Evolutionary conservation across 2,888 invertebrate species (phyloP).

Genomic region (Dione juno): DNA sequence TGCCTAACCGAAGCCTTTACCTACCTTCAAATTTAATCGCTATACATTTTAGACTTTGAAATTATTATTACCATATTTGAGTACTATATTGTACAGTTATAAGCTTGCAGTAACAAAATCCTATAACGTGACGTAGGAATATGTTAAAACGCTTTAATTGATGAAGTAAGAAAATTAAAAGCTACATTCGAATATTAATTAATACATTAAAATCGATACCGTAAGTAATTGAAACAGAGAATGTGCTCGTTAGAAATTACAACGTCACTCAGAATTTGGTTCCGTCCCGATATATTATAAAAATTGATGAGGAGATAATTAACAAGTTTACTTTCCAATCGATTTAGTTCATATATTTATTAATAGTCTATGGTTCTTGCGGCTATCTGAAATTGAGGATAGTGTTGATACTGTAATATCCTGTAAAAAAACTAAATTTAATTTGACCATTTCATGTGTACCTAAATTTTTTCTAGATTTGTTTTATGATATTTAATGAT

Average conservation of each 20-base stretch:
- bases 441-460: too few relatives aligned
- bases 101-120: conserved; percentile 6
- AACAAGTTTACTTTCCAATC: conserved; percentile 76
- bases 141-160: conserved; percentile 42
- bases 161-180: conserved; percentile 54
- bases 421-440: not conserved
- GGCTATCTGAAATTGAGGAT: conserved; percentile 4
- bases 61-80: not conserved
- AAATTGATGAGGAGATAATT: conserved; percentile 73
- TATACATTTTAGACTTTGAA: too few relatives aligned
- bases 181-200: conserved; percentile 57
- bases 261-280: conserved; percentile 62
- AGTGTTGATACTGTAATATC: not conserved
- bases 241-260: conserved; percentile 53
- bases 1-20: too few relatives aligned
- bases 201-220: conserved; percentile 50
- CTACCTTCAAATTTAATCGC: too few relatives aligned
- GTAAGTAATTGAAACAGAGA: conserved; percentile 33
- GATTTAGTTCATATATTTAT: conserved; percentile 58
- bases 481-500: too few relatives aligned
- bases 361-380: conserved; percentile 1
- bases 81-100: conserved; percentile 3
- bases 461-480: too few relatives aligned
- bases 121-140: conserved; percentile 33
- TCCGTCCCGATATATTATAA: conserved; percentile 61